phyloP scores from a whole-genome alignment of 2,888 invertebrate genomes.

The Bombylius discolor region DNA sequence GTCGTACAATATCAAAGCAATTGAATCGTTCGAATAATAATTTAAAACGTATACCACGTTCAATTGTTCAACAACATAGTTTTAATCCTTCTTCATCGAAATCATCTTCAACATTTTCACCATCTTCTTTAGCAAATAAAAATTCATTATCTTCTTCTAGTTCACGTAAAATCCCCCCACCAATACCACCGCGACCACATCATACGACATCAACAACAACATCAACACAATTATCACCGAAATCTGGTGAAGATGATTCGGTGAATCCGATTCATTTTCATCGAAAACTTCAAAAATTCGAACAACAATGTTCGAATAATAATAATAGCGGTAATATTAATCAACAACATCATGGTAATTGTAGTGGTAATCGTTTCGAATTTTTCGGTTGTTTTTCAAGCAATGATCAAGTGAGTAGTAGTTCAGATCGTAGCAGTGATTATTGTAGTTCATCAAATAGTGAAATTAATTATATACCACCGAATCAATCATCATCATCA shows the following conservation, averaged over 20 bases:
- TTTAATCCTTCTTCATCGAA: background rate
- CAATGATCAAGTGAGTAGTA: slow-evolving; percentile 12
- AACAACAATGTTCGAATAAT: slow-evolving; percentile 14
- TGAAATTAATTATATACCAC: background rate
- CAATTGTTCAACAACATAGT: slow-evolving; percentile 4
- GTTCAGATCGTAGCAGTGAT: slow-evolving; percentile 12
- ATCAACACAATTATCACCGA: background rate
- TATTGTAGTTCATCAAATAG: slow-evolving; percentile 12
- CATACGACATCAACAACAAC: background rate
- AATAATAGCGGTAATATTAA: background rate
- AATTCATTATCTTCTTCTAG: background rate
- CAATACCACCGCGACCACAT: background rate
- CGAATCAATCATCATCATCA: background rate
- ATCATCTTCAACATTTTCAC: background rate
- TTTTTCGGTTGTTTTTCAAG: slow-evolving; percentile 21
- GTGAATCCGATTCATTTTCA: slow-evolving; percentile 21
- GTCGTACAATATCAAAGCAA: slow-evolving; percentile 13
- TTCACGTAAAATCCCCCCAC: background rate
- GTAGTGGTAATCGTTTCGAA: slow-evolving; percentile 17
- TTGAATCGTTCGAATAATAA: slow-evolving; percentile 2
- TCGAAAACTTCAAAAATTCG: slow-evolving; percentile 22
- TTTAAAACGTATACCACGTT: slow-evolving; percentile 8
- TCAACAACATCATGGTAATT: slow-evolving; percentile 7
- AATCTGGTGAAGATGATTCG: background rate
- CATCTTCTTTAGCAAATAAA: background rate